Evolutionary conservation across 1,140 invertebrate genomes (phyloP), one percentile per base, ranked within the genome.

Genomic region (Trichoplusia ni): DNA sequence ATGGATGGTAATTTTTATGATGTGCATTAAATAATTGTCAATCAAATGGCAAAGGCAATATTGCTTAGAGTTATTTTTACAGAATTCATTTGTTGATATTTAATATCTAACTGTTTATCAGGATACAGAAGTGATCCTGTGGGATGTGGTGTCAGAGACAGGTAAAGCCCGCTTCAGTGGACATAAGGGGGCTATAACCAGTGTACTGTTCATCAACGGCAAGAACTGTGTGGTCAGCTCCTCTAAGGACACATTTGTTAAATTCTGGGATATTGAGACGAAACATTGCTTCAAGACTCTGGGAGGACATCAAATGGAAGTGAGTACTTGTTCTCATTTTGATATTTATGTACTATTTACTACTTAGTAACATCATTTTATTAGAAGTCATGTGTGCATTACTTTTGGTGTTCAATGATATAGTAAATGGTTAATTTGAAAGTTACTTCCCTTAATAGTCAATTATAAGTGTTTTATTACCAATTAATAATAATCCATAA

Each of bases 241-340:
- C 49, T 99, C 98, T 1, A 98, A 97, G 88, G 99, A 99, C 86
- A 96, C 96, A 9, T 97, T 97, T 85, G 93, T 99, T 0, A 99
- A 99, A 83, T 98, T 99, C 83, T 99, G 98, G 98, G 97, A 99
- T 91, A 89, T 99, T 53, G 94, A 96, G 66, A 98, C 96, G 16
- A 95, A 98, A 76, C 96, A 98, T 80, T 99, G 98, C 87, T 99
- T 99, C 76, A 96, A 97, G 85, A 99, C 99, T 5, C 90, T 99
- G 13, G 93, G 94, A 38, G 95, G 95, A 53, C 95, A 96, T 90
- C 92, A 93, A 80, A 94, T 94, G 64, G 95, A 96, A 90, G 94
- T 94, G 79, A 56, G 53, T 49, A 25, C 8, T 4, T 23, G 7
- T 9, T 23, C 5, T 4, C 4, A 14, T n/a, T 23, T 23, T 5